Percentiles rank a stretch among this genome's conserved stretches.
Conservation (phyloP, 2,888 invertebrate species). For the Coelogynopora nodosa region DNA sequence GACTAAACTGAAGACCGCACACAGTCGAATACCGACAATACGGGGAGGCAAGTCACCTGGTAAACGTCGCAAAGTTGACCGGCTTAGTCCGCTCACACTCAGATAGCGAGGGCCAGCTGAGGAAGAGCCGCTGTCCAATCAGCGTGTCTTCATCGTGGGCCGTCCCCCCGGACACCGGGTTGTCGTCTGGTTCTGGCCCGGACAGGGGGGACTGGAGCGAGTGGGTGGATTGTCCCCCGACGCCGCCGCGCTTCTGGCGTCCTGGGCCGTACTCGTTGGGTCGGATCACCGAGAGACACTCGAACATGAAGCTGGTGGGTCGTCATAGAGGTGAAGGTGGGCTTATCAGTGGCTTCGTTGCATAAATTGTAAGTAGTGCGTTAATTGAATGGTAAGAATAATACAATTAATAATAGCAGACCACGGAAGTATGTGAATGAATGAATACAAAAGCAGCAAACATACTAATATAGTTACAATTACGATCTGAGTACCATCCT, state of each 20-base stretch:
- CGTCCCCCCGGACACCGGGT: neutral
- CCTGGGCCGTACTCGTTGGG: neutral
- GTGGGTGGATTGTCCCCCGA: neutral
- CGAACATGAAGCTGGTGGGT: neutral
- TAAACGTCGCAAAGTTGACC: neutral
- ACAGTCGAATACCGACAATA: too few species aligned
- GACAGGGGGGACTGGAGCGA: neutral
- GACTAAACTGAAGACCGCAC: too few species aligned
- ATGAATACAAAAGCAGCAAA: too few species aligned
- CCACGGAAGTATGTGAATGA: too few species aligned
- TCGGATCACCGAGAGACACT: slow-evolving; percentile 4
- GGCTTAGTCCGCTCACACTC: slow-evolving; percentile 3
- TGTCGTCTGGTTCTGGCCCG: neutral
- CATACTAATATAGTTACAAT: too few species aligned
- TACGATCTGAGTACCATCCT: too few species aligned
- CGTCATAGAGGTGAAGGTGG: neutral
- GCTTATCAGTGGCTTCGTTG: too few species aligned
- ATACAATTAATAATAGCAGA: too few species aligned
- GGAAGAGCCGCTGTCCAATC: slow-evolving; percentile 5
- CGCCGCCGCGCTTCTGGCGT: neutral
- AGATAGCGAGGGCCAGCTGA: neutral
- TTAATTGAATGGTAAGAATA: too few species aligned
- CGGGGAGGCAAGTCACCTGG: too few species aligned
- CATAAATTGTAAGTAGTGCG: too few species aligned
- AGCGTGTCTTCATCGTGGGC: neutral